Evolutionary conservation across 2,113 vertebrate species (phyloP).

Genomic region (Elgaria multicarinata): DNA sequence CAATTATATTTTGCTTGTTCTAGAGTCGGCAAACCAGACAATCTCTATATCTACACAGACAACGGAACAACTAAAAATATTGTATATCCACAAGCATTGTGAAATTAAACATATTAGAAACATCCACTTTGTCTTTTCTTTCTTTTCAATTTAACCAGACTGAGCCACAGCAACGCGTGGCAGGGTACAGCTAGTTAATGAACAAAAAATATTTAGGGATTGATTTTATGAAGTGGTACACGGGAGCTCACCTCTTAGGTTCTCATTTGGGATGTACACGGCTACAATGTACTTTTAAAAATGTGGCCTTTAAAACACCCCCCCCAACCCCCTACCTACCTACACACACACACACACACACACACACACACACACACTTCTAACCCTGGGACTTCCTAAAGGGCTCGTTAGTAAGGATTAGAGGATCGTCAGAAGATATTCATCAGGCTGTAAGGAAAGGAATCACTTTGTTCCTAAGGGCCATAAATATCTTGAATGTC

Average conservation of each 20-base stretch:
- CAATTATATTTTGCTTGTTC: no score
- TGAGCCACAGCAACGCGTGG: no score
- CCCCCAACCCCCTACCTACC: background rate
- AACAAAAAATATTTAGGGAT: background rate
- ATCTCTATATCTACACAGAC: no score
- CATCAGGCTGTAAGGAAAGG: constrained; percentile 40
- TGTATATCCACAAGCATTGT: no score
- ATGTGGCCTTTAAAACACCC: constrained; percentile 5
- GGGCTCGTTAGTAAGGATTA: constrained; percentile 31
- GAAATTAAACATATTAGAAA: no score
- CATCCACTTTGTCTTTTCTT: no score
- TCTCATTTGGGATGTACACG: background rate
- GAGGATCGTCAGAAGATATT: background rate
- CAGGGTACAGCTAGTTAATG: no score
- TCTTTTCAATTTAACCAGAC: no score
- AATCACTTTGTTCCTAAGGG: background rate
- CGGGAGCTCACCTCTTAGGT: constrained; percentile 1
- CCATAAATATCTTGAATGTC: constrained; percentile 59
- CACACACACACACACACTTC: background rate
- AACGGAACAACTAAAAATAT: no score
- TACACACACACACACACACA: no score
- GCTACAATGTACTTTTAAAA: background rate
- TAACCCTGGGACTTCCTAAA: constrained; percentile 30
- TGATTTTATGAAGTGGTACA: constrained; percentile 35
- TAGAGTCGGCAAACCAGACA: no score